A percentile compares a stretch with the other conserved stretches of the same genome.
Conservation (phyloP, 2,888 invertebrate genomes). For the Thera britannica region DNA sequence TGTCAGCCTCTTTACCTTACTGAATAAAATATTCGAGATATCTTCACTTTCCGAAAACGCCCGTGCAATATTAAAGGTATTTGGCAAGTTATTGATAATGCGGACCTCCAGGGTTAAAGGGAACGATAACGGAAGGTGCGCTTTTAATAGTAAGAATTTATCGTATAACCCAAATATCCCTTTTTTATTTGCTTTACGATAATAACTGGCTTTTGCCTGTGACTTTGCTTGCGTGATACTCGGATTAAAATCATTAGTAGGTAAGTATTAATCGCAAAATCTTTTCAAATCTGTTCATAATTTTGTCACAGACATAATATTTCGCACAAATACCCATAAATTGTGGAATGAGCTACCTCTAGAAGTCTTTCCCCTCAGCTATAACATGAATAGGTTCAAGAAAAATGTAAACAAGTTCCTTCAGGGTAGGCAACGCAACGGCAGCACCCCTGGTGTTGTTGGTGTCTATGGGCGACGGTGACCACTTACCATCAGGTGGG, state of each 20-base stretch:
- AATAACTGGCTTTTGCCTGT: too few species aligned
- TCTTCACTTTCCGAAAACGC: slow-evolving; percentile 64
- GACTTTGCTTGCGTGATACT: too few species aligned
- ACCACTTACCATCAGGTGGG: too few species aligned
- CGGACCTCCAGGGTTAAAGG: slow-evolving; percentile 47
- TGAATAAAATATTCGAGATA: slow-evolving; percentile 81
- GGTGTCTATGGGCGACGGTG: too few species aligned
- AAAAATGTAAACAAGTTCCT: too few species aligned
- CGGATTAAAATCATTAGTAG: neutral
- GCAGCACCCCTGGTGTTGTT: too few species aligned
- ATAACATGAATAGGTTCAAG: too few species aligned
- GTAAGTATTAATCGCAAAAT: too few species aligned
- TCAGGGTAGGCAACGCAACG: too few species aligned
- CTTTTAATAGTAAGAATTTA: slow-evolving; percentile 32
- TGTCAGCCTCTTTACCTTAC: slow-evolving; percentile 78
- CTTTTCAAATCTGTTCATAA: too few species aligned
- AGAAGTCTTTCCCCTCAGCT: too few species aligned
- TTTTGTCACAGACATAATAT: neutral
- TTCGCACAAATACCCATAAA: neutral
- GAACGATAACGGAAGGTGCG: slow-evolving; percentile 32
- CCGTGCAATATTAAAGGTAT: slow-evolving; percentile 67
- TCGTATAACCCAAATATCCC: slow-evolving; percentile 10
- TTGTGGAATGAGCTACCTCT: too few species aligned
- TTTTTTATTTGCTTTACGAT: slow-evolving; percentile 3
- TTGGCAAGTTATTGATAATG: slow-evolving; percentile 64